Evolutionary conservation across 1,140 invertebrate species (phyloP), one percentile per base, ranked within the genome.

Genomic region (Drosophila sp.): DNA sequence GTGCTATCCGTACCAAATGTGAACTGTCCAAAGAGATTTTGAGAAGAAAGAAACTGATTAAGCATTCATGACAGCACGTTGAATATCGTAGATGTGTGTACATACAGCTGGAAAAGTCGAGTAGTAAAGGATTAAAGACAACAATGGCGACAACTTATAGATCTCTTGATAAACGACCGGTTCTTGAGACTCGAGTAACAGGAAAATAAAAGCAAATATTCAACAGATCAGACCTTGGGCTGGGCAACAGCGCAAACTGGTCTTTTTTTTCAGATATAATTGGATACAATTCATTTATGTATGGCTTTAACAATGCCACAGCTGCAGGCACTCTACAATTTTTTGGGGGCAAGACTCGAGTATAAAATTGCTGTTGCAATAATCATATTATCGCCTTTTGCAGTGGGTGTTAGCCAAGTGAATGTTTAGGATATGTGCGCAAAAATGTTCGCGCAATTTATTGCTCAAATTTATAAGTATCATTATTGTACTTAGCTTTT

Each of bases 121-220:
- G 65, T 59, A 56, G 58, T 56, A 76, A 87, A 89, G 64, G 76
- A 89, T 79, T 82, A 87, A 56, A 58, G 57, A 70, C 51, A 36
- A 40, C 58, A 78, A 61, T 66, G 53, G 27, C 69, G 18, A 40
- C 51, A 48, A 65, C 50, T 70, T 65, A 57, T 46, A 87, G 75
- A 87, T 87, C 71, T 59, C 29, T 36, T 54, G 78, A 86, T 87
- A 87, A 74, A 72, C 57, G 74, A 89, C 82, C 82, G 83, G 82
- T 87, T 81, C 34, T 34, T 21, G 14, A 38, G 43, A 43, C 16
- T 41, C 48, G 16, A 56, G 50, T 70, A 62, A 76, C 76, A 59
- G 50, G 64, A 79, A 79, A 73, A 48, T 56, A 75, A 72, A 43
- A 65, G 29, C 36, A 16, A 59, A 86, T 63, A 58, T 75, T 32